These are phyloP conservation scores for Dicrostonyx torquatus DNA, from an alignment of 2,797 vertebrate genomes.

Conservation along the genomic window DNA sequence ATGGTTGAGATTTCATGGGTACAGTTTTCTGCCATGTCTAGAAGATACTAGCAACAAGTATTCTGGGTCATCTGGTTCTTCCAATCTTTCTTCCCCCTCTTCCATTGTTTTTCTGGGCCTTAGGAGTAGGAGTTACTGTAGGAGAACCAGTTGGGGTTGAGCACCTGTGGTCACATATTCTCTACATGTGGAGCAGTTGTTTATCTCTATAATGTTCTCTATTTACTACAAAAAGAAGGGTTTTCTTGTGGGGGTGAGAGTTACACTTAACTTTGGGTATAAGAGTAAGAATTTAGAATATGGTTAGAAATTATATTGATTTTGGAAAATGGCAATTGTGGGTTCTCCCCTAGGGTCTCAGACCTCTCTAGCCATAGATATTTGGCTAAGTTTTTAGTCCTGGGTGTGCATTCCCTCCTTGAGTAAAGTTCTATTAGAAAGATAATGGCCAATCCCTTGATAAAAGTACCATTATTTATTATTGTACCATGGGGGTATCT, in stretches of 20 bases:
- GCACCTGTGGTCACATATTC: not conserved
- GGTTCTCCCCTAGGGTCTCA: not conserved
- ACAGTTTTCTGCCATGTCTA: not conserved
- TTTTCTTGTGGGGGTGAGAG: not conserved
- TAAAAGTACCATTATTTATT: too few species aligned
- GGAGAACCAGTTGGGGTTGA: not conserved
- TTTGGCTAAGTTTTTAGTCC: not conserved
- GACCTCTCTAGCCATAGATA: not conserved
- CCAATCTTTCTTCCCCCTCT: too few species aligned
- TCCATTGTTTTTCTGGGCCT: not conserved
- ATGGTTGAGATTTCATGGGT: not conserved
- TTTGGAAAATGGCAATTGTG: not conserved
- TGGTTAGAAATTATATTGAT: not conserved
- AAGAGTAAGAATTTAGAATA: not conserved
- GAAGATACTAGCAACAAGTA: not conserved
- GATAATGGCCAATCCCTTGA: not conserved
- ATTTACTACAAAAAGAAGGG: not conserved
- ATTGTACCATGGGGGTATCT: not conserved
- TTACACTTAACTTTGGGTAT: not conserved
- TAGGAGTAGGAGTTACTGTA: not conserved
- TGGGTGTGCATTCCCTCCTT: too few species aligned
- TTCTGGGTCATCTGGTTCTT: not conserved
- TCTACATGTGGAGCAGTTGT: not conserved
- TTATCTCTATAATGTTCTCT: not conserved
- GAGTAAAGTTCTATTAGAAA: not conserved